Percentiles rank a stretch among this genome's conserved stretches.
phyloP scores from a whole-genome alignment of 2,113 vertebrate species.

The Oncorhynchus tshawytscha region DNA sequence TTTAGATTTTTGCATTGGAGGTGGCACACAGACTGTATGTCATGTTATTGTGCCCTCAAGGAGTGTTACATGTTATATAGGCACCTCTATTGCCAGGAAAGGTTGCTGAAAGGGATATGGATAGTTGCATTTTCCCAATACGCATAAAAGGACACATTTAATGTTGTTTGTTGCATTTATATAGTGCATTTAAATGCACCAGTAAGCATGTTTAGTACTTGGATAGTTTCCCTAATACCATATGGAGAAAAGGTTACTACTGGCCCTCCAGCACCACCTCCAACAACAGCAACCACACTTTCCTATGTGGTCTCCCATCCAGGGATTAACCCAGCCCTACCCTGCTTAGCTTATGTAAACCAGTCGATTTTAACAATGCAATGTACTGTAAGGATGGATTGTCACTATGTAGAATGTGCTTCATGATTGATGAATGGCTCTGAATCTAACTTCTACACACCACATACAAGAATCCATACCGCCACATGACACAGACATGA shows the following conservation, averaged over 20 bases:
- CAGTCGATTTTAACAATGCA: too few species aligned
- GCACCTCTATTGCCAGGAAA: not conserved
- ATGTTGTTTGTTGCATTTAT: not conserved
- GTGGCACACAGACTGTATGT: conserved; percentile 7
- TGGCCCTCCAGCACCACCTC: not conserved
- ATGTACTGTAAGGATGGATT: too few species aligned
- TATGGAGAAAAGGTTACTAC: not conserved
- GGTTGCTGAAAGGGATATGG: not conserved
- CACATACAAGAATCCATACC: too few species aligned
- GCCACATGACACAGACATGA: too few species aligned
- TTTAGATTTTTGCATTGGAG: conserved; percentile 36
- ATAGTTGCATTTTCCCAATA: not conserved
- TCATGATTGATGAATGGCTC: too few species aligned
- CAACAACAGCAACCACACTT: too few species aligned
- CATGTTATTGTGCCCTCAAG: conserved; percentile 39
- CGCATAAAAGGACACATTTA: not conserved
- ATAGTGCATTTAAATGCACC: not conserved
- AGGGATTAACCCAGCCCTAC: too few species aligned
- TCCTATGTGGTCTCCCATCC: not conserved
- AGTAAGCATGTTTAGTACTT: too few species aligned
- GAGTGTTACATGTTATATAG: not conserved
- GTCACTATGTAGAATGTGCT: too few species aligned
- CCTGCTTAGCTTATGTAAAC: too few species aligned
- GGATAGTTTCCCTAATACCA: too few species aligned
- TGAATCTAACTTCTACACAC: too few species aligned